phyloP scores from a whole-genome alignment of 1,140 invertebrate species.

The Brachionus asplanchnoidis region DNA sequence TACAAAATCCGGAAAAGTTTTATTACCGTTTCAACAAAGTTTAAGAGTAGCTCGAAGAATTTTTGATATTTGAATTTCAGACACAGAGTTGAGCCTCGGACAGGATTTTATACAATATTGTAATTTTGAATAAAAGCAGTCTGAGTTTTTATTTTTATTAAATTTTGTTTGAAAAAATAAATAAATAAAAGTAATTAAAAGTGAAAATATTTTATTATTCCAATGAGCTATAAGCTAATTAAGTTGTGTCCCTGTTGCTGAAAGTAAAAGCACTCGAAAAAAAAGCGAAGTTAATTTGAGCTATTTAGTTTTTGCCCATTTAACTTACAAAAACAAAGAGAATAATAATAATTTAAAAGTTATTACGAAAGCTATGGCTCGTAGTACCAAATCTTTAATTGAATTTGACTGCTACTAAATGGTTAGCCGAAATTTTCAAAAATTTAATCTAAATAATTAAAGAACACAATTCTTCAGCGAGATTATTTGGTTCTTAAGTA shows the following conservation, averaged over 20 bases:
- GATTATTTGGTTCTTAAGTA: background rate
- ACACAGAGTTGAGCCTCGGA: background rate
- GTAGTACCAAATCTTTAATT: background rate
- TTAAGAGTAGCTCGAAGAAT: background rate
- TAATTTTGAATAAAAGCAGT: background rate
- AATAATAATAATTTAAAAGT: background rate
- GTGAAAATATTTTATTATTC: background rate
- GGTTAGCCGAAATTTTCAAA: background rate
- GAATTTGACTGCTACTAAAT: background rate
- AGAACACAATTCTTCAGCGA: background rate
- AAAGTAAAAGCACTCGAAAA: background rate
- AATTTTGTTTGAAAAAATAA: background rate
- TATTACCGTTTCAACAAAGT: background rate
- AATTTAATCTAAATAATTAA: background rate
- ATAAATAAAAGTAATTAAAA: background rate
- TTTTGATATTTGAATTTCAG: background rate
- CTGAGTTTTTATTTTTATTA: background rate
- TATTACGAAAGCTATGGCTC: background rate
- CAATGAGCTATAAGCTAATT: background rate
- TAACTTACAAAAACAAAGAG: background rate
- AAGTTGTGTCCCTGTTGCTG: background rate
- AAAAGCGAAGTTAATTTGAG: background rate
- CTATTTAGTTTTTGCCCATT: background rate
- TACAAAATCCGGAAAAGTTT: slow-evolving; percentile 1
- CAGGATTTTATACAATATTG: background rate